These are phyloP conservation scores for Meliscaeva auricollis DNA, from an alignment of 2,888 invertebrate species.

Conservation along the genomic window DNA sequence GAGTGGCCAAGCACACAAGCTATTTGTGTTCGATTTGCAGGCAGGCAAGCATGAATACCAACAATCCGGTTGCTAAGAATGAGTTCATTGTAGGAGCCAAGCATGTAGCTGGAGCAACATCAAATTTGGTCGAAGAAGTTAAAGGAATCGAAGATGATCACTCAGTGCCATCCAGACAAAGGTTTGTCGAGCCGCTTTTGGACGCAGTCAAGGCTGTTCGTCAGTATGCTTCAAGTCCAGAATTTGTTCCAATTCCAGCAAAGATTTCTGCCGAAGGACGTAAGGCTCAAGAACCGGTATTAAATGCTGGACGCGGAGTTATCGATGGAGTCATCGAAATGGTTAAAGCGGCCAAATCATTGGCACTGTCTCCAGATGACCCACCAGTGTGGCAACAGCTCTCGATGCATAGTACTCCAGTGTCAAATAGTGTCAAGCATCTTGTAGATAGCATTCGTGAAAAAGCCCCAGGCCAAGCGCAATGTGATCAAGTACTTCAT, in stretches of 20 bases:
- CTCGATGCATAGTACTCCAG: constrained; percentile 96
- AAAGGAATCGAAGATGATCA: constrained; percentile 95
- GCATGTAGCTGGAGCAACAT: constrained; percentile 98
- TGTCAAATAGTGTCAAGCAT: constrained; percentile 98
- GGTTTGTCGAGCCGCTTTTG: constrained; percentile 93
- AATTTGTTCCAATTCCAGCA: constrained; percentile 96
- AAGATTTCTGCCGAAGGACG: constrained; percentile 94
- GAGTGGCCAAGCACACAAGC: constrained; percentile 98
- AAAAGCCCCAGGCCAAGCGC: constrained; percentile 97
- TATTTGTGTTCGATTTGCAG: constrained; percentile 98
- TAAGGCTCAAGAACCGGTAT: constrained; percentile 93
- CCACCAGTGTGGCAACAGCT: constrained; percentile 97
- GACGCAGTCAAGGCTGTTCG: constrained; percentile 96
- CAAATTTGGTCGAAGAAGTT: constrained; percentile 96
- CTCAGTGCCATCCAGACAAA: constrained; percentile 89
- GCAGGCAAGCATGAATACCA: constrained; percentile 95
- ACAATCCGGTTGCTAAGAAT: constrained; percentile 95
- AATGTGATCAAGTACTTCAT: constrained; percentile 94
- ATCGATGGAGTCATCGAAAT: constrained; percentile 95
- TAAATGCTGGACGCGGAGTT: constrained; percentile 90
- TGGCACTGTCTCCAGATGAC: constrained; percentile 95
- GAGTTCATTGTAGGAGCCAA: constrained; percentile 99
- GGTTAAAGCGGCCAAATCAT: constrained; percentile 94
- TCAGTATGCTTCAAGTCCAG: constrained; percentile 96
- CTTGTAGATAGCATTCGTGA: constrained; percentile 96